phyloP scores from a whole-genome alignment of 2,797 vertebrate species.

The Allobates femoralis region DNA sequence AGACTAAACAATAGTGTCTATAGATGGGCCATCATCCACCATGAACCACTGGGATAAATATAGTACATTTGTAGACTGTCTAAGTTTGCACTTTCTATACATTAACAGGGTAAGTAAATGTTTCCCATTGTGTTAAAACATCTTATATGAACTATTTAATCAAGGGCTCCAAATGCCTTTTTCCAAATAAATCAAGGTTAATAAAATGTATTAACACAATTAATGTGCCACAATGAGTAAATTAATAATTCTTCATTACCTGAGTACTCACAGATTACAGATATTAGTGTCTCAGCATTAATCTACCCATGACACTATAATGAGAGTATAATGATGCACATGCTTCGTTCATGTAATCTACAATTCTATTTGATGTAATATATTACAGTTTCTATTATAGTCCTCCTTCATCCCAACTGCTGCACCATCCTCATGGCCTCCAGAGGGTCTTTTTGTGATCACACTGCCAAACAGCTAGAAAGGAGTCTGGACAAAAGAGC shows the following conservation, averaged over 20 bases:
- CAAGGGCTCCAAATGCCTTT: background rate
- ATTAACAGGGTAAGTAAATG: no score
- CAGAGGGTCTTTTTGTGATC: background rate
- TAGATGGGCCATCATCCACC: no score
- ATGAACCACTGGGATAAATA: no score
- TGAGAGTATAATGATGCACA: background rate
- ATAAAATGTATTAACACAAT: background rate
- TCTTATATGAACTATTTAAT: background rate
- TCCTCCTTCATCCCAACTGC: background rate
- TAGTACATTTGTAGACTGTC: no score
- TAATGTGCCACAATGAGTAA: background rate
- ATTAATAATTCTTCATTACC: background rate
- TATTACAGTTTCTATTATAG: background rate
- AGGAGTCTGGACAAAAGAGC: slow-evolving; percentile 38
- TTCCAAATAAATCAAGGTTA: background rate
- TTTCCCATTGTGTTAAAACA: background rate
- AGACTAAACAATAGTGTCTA: no score
- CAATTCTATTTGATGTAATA: background rate
- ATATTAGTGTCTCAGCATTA: background rate
- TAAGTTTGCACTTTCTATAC: no score
- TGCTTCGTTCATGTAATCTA: background rate
- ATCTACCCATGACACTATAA: background rate
- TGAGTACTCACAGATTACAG: background rate
- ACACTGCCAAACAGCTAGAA: slow-evolving; percentile 21
- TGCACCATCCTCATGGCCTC: background rate